A percentile compares a stretch with the other conserved stretches of the same genome.
phyloP scores from a whole-genome alignment of 1,140 invertebrate genomes.

The Drosophila lini region DNA sequence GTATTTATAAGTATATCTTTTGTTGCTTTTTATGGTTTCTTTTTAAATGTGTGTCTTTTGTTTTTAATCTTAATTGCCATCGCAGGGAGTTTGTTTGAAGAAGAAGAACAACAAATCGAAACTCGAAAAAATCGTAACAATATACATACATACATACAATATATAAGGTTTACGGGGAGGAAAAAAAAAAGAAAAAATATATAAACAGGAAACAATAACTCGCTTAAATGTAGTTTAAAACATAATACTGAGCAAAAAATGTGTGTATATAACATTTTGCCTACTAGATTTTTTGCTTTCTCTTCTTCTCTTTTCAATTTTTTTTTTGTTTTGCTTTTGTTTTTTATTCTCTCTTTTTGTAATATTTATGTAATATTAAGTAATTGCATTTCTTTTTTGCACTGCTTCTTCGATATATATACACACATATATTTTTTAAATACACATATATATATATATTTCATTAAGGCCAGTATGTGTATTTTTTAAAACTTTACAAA shows the following conservation, averaged over 20 bases:
- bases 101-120: constrained; percentile 28
- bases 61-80: constrained; percentile 38
- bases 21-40: constrained; percentile 29
- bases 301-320: constrained; percentile 1
- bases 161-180: constrained; percentile 32
- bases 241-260: constrained; percentile 84
- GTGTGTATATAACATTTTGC: constrained; percentile 73
- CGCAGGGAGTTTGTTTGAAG: constrained; percentile 32
- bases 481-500: constrained; percentile 35
- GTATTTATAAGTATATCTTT: constrained; percentile 50
- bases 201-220: constrained; percentile 81
- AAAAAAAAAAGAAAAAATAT: constrained; percentile 33
- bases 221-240: constrained; percentile 83
- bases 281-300: constrained; percentile 71
- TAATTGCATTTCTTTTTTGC: constrained; percentile 40
- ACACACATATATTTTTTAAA: constrained; percentile 17
- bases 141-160: constrained; percentile 10
- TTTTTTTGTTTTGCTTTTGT: constrained; percentile 11
- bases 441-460: constrained; percentile 14
- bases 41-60: constrained; percentile 1
- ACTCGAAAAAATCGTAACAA: constrained; percentile 45
- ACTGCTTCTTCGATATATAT: constrained; percentile 18
- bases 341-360: constrained; percentile 24
- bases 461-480: constrained; percentile 24
- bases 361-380: constrained; percentile 34